Evolutionary conservation across 2,113 vertebrate genomes (phyloP), one percentile per base, ranked within the genome.

Genomic region (Chaetodon trifascialis): DNA sequence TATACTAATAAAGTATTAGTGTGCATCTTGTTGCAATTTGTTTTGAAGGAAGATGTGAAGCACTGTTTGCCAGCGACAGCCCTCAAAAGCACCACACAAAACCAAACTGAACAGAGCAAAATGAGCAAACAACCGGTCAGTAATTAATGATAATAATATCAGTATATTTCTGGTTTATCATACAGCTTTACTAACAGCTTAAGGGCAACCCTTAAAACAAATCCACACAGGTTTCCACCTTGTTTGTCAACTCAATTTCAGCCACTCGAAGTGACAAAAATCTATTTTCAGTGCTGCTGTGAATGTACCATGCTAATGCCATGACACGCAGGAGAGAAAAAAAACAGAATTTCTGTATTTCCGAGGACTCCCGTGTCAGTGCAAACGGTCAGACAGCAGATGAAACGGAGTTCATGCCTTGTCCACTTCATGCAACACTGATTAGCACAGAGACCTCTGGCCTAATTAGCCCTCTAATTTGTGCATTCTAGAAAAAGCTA

Each of bases 361-460:
- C 62, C 64, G 21, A 55, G 42, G 74, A 77, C 80, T 71, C 60
- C 30, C n/a, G 49, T 56, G 56, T 44, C 15, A 67, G 19, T 34
- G 11, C 30, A 44, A 47, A 62, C 19, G 64, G 49, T 30, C 30
- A 47, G 23, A 68, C 78, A 65, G 69, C 62, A 80, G 30, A 68
- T 71, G 73, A 12, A n/a, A 36, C 49, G n/a, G 4, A 52, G 42
- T 75, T 80, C 65, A 56, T 7, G 4, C 46, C 19, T 59, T 66
- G 75, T 79, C 69, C 46, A 44, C 47, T 72, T 88, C 84, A 76
- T 60, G 66, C 68, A 68, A 71, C 72, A 42, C 34, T 86, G 83
- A 62, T 6, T 17, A 70, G 36, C 2, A 55, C 6, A 78, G 17
- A 68, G 34, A 63, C 30, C 34, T 72, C 36, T 25, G 68, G 42